These are phyloP conservation scores for Sceliomorpha sp. DNA, from an alignment of 2,888 invertebrate genomes.

Conservation along the genomic window DNA sequence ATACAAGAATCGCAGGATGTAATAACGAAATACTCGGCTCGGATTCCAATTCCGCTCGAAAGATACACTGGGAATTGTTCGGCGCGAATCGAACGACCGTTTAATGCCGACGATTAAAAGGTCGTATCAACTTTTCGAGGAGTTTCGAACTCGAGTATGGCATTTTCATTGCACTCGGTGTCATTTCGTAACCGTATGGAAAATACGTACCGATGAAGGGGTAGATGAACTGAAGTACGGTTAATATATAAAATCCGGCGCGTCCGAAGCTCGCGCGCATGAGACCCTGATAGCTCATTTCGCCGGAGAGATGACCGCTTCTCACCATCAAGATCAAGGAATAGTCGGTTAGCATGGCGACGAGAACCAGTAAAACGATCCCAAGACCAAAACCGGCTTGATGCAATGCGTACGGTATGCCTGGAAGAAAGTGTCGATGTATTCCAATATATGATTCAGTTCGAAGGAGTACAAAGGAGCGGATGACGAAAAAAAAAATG, in stretches of 20 bases:
- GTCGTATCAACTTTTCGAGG: too few relatives aligned
- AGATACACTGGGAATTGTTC: too few relatives aligned
- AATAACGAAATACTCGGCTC: too few relatives aligned
- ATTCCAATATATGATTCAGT: background rate
- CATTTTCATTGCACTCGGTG: too few relatives aligned
- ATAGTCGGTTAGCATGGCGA: constrained; percentile 90
- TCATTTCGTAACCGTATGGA: too few relatives aligned
- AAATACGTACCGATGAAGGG: constrained; percentile 88
- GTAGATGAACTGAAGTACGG: constrained; percentile 89
- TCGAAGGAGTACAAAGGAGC: too few relatives aligned
- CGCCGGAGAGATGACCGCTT: constrained; percentile 88
- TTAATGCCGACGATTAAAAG: too few relatives aligned
- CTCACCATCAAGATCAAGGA: constrained; percentile 89
- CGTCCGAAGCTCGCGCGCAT: constrained; percentile 91
- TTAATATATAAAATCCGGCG: constrained; percentile 88
- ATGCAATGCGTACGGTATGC: constrained; percentile 90
- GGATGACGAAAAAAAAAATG: background rate
- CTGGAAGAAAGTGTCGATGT: constrained; percentile 71
- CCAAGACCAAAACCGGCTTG: constrained; percentile 91
- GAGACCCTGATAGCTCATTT: constrained; percentile 89
- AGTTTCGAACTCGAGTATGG: too few relatives aligned
- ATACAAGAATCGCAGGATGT: too few relatives aligned
- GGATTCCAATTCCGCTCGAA: too few relatives aligned
- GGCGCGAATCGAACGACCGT: too few relatives aligned
- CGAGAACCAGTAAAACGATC: constrained; percentile 85